Conservation (phyloP, 2,113 vertebrate genomes). For the Limanda limanda region DNA sequence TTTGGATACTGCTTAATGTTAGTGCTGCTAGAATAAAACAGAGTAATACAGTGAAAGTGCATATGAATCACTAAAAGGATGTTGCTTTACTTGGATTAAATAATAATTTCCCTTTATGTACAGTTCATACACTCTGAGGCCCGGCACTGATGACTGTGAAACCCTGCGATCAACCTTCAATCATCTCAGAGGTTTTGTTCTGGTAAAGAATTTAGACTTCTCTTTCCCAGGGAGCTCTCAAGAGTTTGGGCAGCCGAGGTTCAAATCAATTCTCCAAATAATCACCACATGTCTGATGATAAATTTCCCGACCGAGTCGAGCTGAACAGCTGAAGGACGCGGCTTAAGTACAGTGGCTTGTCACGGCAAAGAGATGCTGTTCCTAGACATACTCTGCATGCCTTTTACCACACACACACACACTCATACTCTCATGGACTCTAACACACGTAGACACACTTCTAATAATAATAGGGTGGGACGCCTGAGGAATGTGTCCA, state of each 20-base stretch:
- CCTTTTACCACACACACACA: conserved; percentile 38
- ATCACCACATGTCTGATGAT: conserved; percentile 48
- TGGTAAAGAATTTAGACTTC: background rate
- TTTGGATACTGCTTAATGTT: too few relatives aligned
- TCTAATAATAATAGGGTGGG: conserved; percentile 78
- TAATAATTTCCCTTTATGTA: too few relatives aligned
- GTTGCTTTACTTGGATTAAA: too few relatives aligned
- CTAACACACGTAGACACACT: conserved; percentile 31
- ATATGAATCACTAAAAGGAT: too few relatives aligned
- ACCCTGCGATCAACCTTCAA: background rate
- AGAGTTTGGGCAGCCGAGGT: conserved; percentile 25
- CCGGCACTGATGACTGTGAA: conserved; percentile 1
- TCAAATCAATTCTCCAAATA: conserved; percentile 43
- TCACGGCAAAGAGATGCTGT: conserved; percentile 35
- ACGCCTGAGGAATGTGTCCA: conserved; percentile 73
- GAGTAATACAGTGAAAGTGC: too few relatives aligned
- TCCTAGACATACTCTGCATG: conserved; percentile 43
- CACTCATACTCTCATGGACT: conserved; percentile 4
- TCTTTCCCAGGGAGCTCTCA: conserved; percentile 3
- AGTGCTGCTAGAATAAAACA: too few relatives aligned
- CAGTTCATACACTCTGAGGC: too few relatives aligned
- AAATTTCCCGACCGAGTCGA: conserved; percentile 38
- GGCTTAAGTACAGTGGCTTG: conserved; percentile 33
- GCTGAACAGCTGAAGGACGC: conserved; percentile 43
- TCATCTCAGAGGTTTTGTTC: conserved; percentile 9